Base-by-base conservation (phyloP, 2,797 vertebrate species). In the Acrocephalus scirpaceus region DNA sequence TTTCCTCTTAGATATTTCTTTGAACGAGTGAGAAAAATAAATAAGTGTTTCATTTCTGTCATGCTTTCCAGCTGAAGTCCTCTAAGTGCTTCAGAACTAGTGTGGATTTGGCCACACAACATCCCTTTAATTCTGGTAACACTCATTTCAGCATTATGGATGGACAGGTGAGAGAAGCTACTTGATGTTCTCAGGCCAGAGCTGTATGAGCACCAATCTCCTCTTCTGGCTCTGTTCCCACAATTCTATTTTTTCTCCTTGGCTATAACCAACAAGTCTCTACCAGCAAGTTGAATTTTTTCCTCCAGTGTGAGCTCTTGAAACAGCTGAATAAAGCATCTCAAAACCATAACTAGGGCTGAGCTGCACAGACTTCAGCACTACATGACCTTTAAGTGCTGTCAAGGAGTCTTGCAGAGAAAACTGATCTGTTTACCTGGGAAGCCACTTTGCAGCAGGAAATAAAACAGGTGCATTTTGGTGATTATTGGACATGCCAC, bases 1-100 rank as follows among this genome's bases (percentile, higher is more conserved):
- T 82, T 94, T 92, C 44, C 45, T 66, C 25, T 76, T 47, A 44
- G 51, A 16, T 79, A 75, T 78, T 87, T 82, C 40, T 25, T 86
- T 36, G 65, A 95, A 62, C 5, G 6, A 80, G 73, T 57, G 73
- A 92, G 80, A 86, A 92, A 91, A 90, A 95, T 45, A 90, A 88
- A 72, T 13, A 74, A 47, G 62, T 54, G 32, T 92, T 94, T 92
- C 25, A 71, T 93, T 93, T 86, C 66, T 84, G 32, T 72, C 18
- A 1, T 66, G 14, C 67, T 36, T 93, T 85, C 45, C 69, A 88
- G 74, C 82, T 88, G 86, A 78, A 79, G 50, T 29, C 58, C 70
- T 91, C 26, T 20, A 76, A 90, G 56, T 73, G 44, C 70, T 86
- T 89, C 36, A 70, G 58, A 80, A 29, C 25, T 22, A 30, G 38